Percentiles rank a stretch among this genome's conserved stretches.
These are phyloP conservation scores for Chrysolina americana DNA, from an alignment of 2,888 invertebrate species.

Conservation along the genomic window DNA sequence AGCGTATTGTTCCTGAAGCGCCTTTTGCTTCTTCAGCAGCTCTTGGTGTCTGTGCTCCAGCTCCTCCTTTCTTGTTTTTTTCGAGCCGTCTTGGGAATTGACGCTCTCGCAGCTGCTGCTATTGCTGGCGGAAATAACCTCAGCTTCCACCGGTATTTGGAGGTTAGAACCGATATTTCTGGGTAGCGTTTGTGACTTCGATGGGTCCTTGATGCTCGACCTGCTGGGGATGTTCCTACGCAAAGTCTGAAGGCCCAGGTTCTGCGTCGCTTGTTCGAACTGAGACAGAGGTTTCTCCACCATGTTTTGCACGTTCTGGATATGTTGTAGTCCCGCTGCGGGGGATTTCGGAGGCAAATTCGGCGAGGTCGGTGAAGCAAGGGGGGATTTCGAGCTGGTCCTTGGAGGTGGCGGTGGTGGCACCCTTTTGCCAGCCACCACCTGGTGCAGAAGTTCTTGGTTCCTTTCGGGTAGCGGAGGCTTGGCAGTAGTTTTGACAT, in stretches of 20 bases:
- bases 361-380: conserved; percentile 87
- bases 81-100: conserved; percentile 80
- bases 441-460: conserved; percentile 81
- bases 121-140: conserved; percentile 73
- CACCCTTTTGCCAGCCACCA: conserved; percentile 78
- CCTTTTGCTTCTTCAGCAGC: conserved; percentile 87
- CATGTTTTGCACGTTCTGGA: conserved; percentile 68
- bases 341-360: conserved; percentile 76
- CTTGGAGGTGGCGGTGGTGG: conserved; percentile 95
- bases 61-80: conserved; percentile 78
- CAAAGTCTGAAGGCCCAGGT: conserved; percentile 68
- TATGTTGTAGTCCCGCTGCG: conserved; percentile 67
- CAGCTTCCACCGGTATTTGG: conserved; percentile 58
- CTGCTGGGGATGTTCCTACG: conserved; percentile 65
- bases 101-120: conserved; percentile 84
- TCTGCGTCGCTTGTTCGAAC: conserved; percentile 68
- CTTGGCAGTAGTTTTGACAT: conserved; percentile 74
- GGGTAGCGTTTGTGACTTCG: conserved; percentile 67
- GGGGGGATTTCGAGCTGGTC: conserved; percentile 89
- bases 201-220: conserved; percentile 65
- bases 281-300: conserved; percentile 66
- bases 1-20: conserved; percentile 92
- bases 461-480: conserved; percentile 89
- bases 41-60: conserved; percentile 92
- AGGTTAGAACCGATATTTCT: conserved; percentile 68